phyloP scores from a whole-genome alignment of 2,797 vertebrate species.

The Petrocephalus schoutedeni region DNA sequence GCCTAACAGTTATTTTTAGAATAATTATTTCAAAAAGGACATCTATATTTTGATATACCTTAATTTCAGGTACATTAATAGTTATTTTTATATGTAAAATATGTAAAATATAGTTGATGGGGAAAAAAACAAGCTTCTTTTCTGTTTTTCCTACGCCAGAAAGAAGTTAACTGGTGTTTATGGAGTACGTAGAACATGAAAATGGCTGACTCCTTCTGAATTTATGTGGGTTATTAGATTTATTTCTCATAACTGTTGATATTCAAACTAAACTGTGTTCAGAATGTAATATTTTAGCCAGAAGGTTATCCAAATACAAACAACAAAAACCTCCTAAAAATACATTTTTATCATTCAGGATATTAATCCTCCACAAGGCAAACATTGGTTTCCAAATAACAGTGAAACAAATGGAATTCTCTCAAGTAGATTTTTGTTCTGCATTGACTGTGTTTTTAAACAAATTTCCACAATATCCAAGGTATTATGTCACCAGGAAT shows the following conservation, averaged over 20 bases:
- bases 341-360: neutral
- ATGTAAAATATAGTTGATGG: neutral
- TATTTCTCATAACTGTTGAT: neutral
- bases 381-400: conserved; percentile 6
- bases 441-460: neutral
- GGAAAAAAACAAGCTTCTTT: neutral
- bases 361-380: conserved; percentile 1
- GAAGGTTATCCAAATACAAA: neutral
- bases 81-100: neutral
- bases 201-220: neutral
- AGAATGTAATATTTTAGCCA: neutral
- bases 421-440: neutral
- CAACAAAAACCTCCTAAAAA: neutral
- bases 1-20: neutral
- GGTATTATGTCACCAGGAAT: neutral
- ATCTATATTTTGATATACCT: neutral
- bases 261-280: neutral
- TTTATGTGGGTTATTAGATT: neutral
- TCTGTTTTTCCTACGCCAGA: neutral
- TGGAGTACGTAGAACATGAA: neutral
- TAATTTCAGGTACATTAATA: neutral
- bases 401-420: neutral
- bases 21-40: neutral
- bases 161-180: neutral
- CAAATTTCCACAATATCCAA: neutral